Base-by-base conservation (phyloP, 2,797 vertebrate species). In the Gymnothorax javanicus region DNA sequence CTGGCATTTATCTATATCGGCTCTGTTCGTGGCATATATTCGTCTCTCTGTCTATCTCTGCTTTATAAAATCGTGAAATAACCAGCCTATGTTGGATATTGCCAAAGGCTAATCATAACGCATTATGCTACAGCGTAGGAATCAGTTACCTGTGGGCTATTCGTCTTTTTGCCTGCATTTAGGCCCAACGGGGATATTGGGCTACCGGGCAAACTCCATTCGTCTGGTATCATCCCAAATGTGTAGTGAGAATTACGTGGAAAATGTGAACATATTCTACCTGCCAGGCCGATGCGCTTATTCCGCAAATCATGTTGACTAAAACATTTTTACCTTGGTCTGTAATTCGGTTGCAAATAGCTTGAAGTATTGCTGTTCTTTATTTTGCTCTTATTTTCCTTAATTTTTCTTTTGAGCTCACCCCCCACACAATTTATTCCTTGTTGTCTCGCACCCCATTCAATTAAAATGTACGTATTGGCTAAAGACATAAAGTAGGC, bases 141-240 rank as follows among this genome's bases (percentile, higher is more conserved):
- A 43, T 43, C 13, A 60, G 13, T 17, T 60, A 62, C 23, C 8
- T 3, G 15, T 33, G 25, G 0, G 50, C 17, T 62, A 62, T 33
- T 23, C 64, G 13, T 43, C 57, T 25, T 64, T 7, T 15, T 25
- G 25, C 20, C n/a, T n/a, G 50, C 23, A 79, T 77, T 75, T 77
- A 77, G 5, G 27, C 23, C 13, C 64, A 1, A 1, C 60, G 13
- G 60, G 60, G 13, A 11, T 7, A 64, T 43, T 20, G 12, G 54
- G 17, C 73, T 64, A 82, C 73, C 75, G 81, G 85, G n/a, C 77
- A 59, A 82, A 81, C n/a, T 82, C 59, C 75, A 69, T 67, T 62
- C 27, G 12, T 81, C 85, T 50, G n/a, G 43, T 50, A 82, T 54
- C 75, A 54, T 79, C 33, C 33, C 73, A 11, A 75, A 50, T 17